Base-by-base conservation (phyloP, 1,140 invertebrate species). In the Pogonus chalceus region DNA sequence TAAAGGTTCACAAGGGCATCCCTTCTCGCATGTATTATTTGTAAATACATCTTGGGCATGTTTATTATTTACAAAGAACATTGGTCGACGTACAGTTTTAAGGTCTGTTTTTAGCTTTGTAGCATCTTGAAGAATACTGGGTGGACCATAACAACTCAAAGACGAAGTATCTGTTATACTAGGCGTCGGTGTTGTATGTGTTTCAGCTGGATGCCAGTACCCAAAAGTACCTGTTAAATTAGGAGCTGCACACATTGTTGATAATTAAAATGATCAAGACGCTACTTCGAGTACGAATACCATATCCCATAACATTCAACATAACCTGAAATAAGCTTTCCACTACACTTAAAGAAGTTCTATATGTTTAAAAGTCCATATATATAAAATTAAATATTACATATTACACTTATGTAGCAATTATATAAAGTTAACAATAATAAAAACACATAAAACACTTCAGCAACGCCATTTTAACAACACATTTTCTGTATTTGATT, bases 51-150 rank as follows among this genome's bases (percentile, higher is more conserved):
- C 55, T 16, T 56, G 55, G 23, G 37, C 51, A 18, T 50, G 35
- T 51, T 51, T 56, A 23, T 56, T 51, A 47, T 57, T 57, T 12
- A 57, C 35, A 24, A 53, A 52, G 43, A 57, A 57, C 37, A 56
- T 48, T 14, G 56, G 51, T 35, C 51, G 56, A 10, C 56, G 39
- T 9, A 57, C 21, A n/a, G 51, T 53, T 43, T 57, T 57, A 21
- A 51, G 46, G 1, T 53, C 21, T 12, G 51, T 53, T 43, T 57
- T 57, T 24, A 51, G 46, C 18, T 56, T 56, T 12, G 55, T 14
- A 21, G 37, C 52, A 46, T 57, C 52, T 16, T 51, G 56, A 23
- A 57, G 16, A 24, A 52, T 23, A 51, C 47, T 49, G 7, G 54
- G 21, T 20, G 52, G 23, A 12, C 47, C 37, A 35, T 56, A 56